A percentile compares a stretch with the other conserved stretches of the same genome.
Conservation (phyloP, 2,888 invertebrate genomes). For the Sericinus montela region DNA sequence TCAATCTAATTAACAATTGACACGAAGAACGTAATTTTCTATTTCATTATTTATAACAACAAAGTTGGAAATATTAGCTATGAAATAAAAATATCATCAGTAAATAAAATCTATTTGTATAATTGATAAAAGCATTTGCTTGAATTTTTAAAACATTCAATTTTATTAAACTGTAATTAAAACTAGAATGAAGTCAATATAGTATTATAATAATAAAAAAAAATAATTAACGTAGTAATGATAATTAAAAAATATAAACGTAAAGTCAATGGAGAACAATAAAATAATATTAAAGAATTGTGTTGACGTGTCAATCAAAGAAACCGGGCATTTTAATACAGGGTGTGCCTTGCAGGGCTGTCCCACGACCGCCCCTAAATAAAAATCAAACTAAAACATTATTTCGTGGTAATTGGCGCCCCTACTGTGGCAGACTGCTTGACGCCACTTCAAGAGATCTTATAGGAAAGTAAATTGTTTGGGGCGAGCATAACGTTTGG, state of each 20-base stretch:
- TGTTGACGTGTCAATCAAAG: conserved; percentile 57
- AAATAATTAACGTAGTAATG: background rate
- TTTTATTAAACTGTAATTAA: no score
- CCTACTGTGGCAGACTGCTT: conserved; percentile 64
- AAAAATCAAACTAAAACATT: conserved; percentile 74
- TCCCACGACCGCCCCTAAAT: conserved; percentile 78
- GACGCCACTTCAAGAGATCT: conserved; percentile 72
- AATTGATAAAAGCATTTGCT: no score
- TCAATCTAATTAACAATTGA: no score
- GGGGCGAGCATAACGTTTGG: conserved; percentile 36
- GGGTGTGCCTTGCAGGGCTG: conserved; percentile 71
- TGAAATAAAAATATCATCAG: no score
- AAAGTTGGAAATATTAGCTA: no score
- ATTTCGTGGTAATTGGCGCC: conserved; percentile 76
- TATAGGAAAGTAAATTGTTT: conserved; percentile 66
- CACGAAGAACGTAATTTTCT: no score
- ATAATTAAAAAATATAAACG: conserved; percentile 38
- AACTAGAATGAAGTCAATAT: no score
- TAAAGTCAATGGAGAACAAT: conserved; percentile 62
- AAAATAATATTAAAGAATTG: conserved; percentile 52
- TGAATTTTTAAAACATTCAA: no score
- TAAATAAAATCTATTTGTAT: no score
- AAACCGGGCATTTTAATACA: conserved; percentile 66
- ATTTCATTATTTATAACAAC: no score
- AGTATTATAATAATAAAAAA: no score